Conservation (phyloP, 2,888 invertebrate species). For the Drosophila histrio region DNA sequence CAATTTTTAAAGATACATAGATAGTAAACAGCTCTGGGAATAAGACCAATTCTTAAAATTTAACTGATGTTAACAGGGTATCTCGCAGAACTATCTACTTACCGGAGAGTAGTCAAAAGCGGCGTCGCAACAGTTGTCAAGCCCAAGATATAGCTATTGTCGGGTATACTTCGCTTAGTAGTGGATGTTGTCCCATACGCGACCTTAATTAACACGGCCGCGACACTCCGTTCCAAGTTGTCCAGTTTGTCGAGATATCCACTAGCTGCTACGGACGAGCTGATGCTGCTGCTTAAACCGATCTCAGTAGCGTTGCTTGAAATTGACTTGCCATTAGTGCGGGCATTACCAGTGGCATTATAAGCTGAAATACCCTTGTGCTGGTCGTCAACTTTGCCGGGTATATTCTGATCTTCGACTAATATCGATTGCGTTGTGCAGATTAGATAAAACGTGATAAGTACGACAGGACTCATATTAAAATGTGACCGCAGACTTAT, state of each 20-base stretch:
- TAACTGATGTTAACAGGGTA: too few species aligned
- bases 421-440: conserved; percentile 53
- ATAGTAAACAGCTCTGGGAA: too few species aligned
- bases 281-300: conserved; percentile 43
- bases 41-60: too few species aligned
- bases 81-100: too few species aligned
- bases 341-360: conserved; percentile 3
- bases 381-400: conserved; percentile 22
- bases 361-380: conserved; percentile 8
- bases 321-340: conserved; percentile 31
- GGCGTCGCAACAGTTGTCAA: conserved; percentile 88
- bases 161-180: conserved; percentile 88
- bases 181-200: conserved; percentile 88
- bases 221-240: conserved; percentile 87
- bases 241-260: conserved; percentile 86
- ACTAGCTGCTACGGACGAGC: conserved; percentile 54
- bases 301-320: conserved; percentile 47
- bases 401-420: conserved; percentile 59
- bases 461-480: conserved; percentile 28
- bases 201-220: conserved; percentile 89
- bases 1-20: too few species aligned
- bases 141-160: conserved; percentile 86
- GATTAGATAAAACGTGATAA: conserved; percentile 44
- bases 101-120: conserved; percentile 86
- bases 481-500: not conserved